Evolutionary conservation across 1,140 invertebrate species (phyloP).

Genomic region (Aphaenogaster rudis): DNA sequence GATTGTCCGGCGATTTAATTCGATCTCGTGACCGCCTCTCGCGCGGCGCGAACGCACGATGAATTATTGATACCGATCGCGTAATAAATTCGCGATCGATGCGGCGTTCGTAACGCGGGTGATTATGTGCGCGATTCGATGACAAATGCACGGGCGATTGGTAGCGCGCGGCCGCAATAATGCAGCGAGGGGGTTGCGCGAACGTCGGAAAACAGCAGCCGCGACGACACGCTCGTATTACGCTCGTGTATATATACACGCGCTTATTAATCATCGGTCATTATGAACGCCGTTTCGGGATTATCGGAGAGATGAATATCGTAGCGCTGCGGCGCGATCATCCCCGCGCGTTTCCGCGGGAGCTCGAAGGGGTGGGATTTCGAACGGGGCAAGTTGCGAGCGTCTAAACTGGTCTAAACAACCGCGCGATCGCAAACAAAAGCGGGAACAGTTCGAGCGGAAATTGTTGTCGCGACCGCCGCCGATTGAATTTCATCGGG

Average conservation of each 20-base stretch:
- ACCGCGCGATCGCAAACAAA: not conserved
- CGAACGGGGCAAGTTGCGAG: not conserved
- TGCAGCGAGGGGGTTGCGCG: not conserved
- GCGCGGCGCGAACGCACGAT: not conserved
- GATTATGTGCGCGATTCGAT: slow-evolving; percentile 31
- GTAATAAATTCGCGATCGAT: slow-evolving; percentile 36
- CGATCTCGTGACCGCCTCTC: not conserved
- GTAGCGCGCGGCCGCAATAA: not conserved
- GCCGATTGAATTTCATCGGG: slow-evolving; percentile 16
- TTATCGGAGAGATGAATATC: not conserved
- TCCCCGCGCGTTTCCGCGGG: not conserved
- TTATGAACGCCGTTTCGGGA: not conserved
- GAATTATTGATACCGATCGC: slow-evolving; percentile 49
- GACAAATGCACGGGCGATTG: not conserved
- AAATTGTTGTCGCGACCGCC: slow-evolving; percentile 3
- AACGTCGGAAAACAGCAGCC: not conserved
- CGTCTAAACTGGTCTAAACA: not conserved
- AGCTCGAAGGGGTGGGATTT: not conserved
- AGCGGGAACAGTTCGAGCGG: not conserved
- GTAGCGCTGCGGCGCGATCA: not conserved
- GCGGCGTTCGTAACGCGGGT: not conserved
- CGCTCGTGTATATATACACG: not conserved
- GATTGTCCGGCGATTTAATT: slow-evolving; percentile 39
- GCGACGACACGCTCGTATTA: not conserved
- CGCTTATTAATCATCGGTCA: not conserved